Evolutionary conservation across 2,113 vertebrate genomes (phyloP), one percentile per base, ranked within the genome.

Genomic region (Oreochromis niloticus): DNA sequence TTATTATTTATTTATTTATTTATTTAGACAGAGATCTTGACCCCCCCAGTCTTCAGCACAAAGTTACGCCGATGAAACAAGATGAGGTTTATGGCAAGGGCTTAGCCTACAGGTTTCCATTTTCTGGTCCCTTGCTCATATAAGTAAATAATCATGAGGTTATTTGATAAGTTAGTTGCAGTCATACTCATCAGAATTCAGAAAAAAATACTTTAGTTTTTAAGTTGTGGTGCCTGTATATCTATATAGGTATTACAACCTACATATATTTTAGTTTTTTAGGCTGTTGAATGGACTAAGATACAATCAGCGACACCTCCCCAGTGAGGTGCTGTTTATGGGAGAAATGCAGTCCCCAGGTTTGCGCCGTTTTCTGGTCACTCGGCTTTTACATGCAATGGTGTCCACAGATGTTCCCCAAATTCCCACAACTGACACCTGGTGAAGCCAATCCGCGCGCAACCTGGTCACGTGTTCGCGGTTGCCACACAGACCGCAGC

Each of bases 401-500:
- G 32, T 22, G 85, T 54, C 34, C 39, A 36, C 87, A 88, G 85
- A 90, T 87, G 91, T 88, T 87, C 8, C 71, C 63, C 52, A 19
- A 50, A 24, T 4, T 30, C 13, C 19, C n/a, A 41, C 3, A 41
- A 95, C 24, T 93, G 94, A 93, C 93, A 94, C 56, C 82, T 55
- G 85, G 56, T 4, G 79, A 6, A 82, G 85, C 95, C 93, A 95
- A 95, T 95, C 91, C 41, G 81, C 57, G 1, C 3, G 0, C 32
- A 17, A 3, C 24, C 14, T 80, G 85, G 84, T 91, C 95, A 95
- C 90, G 93, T 95, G 94, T 5, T 5, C 27, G 61, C 85, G 59
- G 94, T 95, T 95, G 94, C 94, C 94, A 95, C 92, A 93, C 92
- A 88, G 89, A 88, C 41, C 17, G 85, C 66, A 4, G 57, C 41